These are phyloP conservation scores for Boloria euphrosyne DNA, from an alignment of 2,888 invertebrate genomes.

Conservation along the genomic window DNA sequence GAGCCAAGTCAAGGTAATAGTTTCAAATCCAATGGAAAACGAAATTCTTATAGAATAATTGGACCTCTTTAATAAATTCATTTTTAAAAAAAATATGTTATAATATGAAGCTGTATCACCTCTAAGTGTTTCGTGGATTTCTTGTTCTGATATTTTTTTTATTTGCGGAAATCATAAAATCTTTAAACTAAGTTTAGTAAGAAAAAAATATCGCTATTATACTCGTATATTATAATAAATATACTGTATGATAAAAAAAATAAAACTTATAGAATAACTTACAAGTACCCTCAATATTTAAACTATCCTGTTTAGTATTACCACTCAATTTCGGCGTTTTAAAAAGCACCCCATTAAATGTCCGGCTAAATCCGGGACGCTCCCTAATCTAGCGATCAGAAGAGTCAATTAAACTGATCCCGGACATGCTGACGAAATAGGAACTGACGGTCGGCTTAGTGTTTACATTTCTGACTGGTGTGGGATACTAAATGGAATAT, in stretches of 20 bases:
- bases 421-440: constrained; percentile 35
- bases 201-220: too few relatives aligned
- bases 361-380: constrained; percentile 41
- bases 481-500: constrained; percentile 15
- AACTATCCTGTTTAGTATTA: constrained; percentile 6
- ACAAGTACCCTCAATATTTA: background rate
- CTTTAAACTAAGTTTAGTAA: too few relatives aligned
- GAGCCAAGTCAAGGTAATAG: too few relatives aligned
- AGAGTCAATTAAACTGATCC: constrained; percentile 52
- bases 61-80: too few relatives aligned
- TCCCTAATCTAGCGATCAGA: constrained; percentile 49
- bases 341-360: constrained; percentile 34
- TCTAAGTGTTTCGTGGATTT: too few relatives aligned
- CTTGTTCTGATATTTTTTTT: too few relatives aligned
- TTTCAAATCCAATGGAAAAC: too few relatives aligned
- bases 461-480: constrained; percentile 6
- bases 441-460: constrained; percentile 26
- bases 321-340: constrained; percentile 26
- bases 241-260: background rate
- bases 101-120: too few relatives aligned
- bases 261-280: background rate
- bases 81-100: background rate
- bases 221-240: background rate
- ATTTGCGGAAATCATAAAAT: too few relatives aligned
- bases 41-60: too few relatives aligned